phyloP scores from a whole-genome alignment of 2,797 vertebrate species.

The Fundulus diaphanus region DNA sequence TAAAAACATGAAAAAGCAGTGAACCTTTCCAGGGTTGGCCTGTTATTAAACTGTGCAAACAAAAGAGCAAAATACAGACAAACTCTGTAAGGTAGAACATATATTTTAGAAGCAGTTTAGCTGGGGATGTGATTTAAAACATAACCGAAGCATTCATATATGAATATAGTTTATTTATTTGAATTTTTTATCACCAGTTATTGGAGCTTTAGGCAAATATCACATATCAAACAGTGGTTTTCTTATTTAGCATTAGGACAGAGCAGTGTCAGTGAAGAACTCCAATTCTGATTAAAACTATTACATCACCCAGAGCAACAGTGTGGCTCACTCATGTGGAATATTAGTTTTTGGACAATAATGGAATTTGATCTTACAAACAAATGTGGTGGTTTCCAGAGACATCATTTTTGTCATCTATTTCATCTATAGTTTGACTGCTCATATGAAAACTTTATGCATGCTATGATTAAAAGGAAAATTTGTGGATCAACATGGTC shows the following conservation, averaged over 20 bases:
- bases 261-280: not conserved
- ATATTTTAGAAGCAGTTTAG: not conserved
- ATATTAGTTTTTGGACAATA: conserved; percentile 1
- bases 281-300: not conserved
- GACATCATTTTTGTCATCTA: not conserved
- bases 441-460: not conserved
- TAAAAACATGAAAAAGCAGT: not conserved
- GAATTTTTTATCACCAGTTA: not conserved
- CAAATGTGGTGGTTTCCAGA: too few species aligned
- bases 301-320: not conserved
- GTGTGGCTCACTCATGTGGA: not conserved
- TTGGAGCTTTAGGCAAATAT: not conserved
- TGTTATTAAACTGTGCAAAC: not conserved
- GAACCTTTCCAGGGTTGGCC: not conserved
- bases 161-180: not conserved
- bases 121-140: too few species aligned
- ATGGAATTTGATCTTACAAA: not conserved
- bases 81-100: not conserved
- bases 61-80: not conserved
- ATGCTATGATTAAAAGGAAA: not conserved
- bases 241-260: not conserved
- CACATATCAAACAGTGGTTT: not conserved
- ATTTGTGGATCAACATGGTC: not conserved
- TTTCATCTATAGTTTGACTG: not conserved
- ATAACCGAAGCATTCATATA: too few species aligned